Percentiles rank a stretch among this genome's conserved stretches.
These are phyloP conservation scores for Ornithorhynchus anatinus DNA, from an alignment of 2,113 vertebrate genomes.

Conservation along the genomic window DNA sequence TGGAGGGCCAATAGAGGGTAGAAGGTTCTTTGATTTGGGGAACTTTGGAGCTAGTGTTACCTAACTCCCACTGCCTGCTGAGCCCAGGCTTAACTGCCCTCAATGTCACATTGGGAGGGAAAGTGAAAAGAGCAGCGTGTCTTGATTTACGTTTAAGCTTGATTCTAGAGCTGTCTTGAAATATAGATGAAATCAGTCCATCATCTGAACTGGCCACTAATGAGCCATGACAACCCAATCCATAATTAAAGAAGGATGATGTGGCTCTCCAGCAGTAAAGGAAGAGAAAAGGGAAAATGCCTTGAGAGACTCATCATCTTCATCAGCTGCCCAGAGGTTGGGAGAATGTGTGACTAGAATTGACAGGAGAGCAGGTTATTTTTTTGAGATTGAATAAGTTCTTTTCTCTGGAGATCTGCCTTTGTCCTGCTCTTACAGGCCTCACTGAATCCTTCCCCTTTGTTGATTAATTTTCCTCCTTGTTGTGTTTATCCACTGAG, in stretches of 20 bases:
- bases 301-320: background rate
- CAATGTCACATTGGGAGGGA: slow-evolving; percentile 1
- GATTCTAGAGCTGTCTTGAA: background rate
- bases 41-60: too few species aligned
- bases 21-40: too few species aligned
- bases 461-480: too few species aligned
- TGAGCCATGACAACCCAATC: slow-evolving; percentile 4
- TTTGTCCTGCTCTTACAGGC: too few species aligned
- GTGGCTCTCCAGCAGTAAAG: background rate
- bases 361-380: too few species aligned
- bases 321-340: background rate
- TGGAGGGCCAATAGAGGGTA: too few species aligned
- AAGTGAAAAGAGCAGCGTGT: background rate
- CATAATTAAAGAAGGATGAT: slow-evolving; percentile 23
- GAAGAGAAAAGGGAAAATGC: background rate
- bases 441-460: too few species aligned
- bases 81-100: background rate
- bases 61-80: too few species aligned
- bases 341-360: background rate
- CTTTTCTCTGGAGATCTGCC: too few species aligned
- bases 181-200: slow-evolving; percentile 11
- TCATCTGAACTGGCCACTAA: slow-evolving; percentile 34
- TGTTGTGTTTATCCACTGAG: too few species aligned
- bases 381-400: too few species aligned
- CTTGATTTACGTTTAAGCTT: background rate